Base-by-base conservation (phyloP, 2,113 vertebrate genomes). In the Mionectes macconnelli region DNA sequence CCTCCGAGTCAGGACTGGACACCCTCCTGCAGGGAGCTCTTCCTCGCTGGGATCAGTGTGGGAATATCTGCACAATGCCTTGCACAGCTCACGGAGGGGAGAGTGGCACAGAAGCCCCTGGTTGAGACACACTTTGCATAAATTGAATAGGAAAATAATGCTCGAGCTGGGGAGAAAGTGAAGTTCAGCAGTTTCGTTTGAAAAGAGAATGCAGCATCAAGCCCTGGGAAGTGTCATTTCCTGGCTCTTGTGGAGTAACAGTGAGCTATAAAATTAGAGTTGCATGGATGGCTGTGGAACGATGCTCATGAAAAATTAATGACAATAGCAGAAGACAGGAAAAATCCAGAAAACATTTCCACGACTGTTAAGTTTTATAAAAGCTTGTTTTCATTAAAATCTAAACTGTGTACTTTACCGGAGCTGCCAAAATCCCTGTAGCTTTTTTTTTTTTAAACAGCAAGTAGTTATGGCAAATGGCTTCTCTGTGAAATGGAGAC, bases 181-280 rank as follows among this genome's bases (percentile, higher is more conserved):
- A 22, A 91, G 74, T 94, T 94, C 60, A 89, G 84, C 81, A 89
- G 62, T 89, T 95, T 59, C 31, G 28, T 49, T 72, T 91, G 87
- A 40, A 57, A 55, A 62, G 53, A 72, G 67, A 96, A 87, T 64
- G 80, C 44, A 75, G 89, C 84, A 84, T 79, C 69, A 92, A 94
- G 49, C 89, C 89, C 73, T 92, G 78, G 96, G 89, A 95, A 94
- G 86, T 94, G 84, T 87, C 84, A 87, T 87, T 96, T 96, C 87
- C 87, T 84, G 94, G 81, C 89, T 94, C 94, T 90, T 59, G 74
- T 49, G 74, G 91, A 84, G 77, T 37, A 95, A 75, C 91, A 79
- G 89, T 10, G 84, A 94, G 91, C 91, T 91, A 81, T 70, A 82
- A 75, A 94, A 89, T 91, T 33, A 78, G 60, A 84, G 81, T 28